phyloP scores from a whole-genome alignment of 2,797 vertebrate species.

The Garrulus glandarius region DNA sequence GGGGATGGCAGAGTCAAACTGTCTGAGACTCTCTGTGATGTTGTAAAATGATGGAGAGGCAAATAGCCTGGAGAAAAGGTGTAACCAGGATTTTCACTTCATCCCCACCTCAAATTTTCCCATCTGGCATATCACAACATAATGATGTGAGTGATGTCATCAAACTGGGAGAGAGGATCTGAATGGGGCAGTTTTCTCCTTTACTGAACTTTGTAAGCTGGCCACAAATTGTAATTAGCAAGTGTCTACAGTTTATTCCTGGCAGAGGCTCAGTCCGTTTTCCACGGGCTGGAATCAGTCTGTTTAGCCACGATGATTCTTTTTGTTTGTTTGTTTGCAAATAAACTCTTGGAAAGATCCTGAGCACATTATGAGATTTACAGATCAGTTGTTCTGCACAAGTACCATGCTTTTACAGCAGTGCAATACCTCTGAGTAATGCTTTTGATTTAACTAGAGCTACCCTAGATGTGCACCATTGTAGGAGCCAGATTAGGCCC shows the following conservation, averaged over 20 bases:
- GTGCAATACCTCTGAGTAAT: conserved; percentile 41
- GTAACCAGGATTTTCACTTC: conserved; percentile 64
- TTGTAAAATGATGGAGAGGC: conserved; percentile 64
- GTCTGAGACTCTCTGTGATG: conserved; percentile 57
- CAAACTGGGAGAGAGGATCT: conserved; percentile 31
- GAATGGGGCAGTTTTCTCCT: conserved; percentile 30
- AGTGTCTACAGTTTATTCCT: conserved; percentile 45
- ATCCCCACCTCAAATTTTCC: conserved; percentile 70
- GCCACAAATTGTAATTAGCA: conserved; percentile 52
- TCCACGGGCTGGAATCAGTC: conserved; percentile 10
- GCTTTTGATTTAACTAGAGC: conserved; percentile 37
- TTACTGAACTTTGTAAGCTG: conserved; percentile 29
- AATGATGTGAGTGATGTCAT: conserved; percentile 66
- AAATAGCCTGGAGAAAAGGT: conserved; percentile 73
- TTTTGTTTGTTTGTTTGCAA: conserved; percentile 65
- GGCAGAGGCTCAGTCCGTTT: conserved; percentile 36
- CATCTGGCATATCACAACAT: conserved; percentile 69
- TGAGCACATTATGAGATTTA: conserved; percentile 29
- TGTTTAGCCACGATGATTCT: conserved; percentile 29
- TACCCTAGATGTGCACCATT: conserved; percentile 34
- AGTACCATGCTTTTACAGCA: conserved; percentile 15
- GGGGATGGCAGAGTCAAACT: conserved; percentile 25
- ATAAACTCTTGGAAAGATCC: conserved; percentile 53
- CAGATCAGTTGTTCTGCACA: conserved; percentile 33
- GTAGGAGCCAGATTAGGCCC: conserved; percentile 43